These are phyloP conservation scores for Cydia fagiglandana DNA, from an alignment of 1,140 invertebrate genomes.

Conservation along the genomic window DNA sequence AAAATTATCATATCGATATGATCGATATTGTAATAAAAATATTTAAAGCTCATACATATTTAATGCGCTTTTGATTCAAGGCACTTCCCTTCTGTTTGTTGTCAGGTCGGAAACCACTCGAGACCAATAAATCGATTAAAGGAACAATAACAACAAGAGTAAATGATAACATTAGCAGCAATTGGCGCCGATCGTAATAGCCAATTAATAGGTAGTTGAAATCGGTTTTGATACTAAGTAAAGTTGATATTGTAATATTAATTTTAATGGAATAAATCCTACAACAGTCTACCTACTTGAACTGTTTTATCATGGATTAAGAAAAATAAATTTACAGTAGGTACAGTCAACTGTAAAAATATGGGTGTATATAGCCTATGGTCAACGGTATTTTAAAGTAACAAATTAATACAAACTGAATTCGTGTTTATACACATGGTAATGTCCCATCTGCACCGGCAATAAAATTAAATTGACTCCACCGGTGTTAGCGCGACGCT, in stretches of 20 bases:
- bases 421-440: not conserved
- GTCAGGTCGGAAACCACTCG: not conserved
- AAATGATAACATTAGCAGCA: constrained; percentile 14
- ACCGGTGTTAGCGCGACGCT: not conserved
- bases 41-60: constrained; percentile 24
- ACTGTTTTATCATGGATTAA: too few species aligned
- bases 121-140: constrained; percentile 24
- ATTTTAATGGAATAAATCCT: too few species aligned
- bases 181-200: not conserved
- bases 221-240: too few species aligned
- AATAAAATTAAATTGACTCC: constrained; percentile 1
- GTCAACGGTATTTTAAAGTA: too few species aligned
- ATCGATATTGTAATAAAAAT: constrained; percentile 14
- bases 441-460: not conserved
- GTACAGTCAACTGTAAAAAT: too few species aligned
- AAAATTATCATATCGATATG: constrained; percentile 20
- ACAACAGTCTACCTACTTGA: too few species aligned
- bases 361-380: too few species aligned
- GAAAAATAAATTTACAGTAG: too few species aligned
- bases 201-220: too few species aligned
- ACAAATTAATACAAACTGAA: too few species aligned
- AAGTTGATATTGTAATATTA: too few species aligned
- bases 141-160: constrained; percentile 28
- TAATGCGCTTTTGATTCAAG: constrained; percentile 19
- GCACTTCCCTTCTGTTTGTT: constrained; percentile 23